Evolutionary conservation across 2,888 invertebrate genomes (phyloP), one percentile per base, ranked within the genome.

Genomic region (Cyaniris semiargus): DNA sequence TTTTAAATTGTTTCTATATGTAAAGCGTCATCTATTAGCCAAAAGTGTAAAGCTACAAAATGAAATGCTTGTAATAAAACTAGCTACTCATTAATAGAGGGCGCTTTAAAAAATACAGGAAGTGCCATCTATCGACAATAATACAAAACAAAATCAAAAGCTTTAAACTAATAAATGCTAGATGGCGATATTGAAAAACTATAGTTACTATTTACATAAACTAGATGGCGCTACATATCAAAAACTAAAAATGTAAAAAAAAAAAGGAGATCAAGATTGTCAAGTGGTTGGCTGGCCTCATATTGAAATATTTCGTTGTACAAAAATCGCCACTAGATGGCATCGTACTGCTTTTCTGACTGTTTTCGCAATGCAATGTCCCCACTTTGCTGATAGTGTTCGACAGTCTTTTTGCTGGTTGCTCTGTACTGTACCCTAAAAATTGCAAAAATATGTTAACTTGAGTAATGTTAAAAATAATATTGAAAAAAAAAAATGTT

Each of bases 21-120:
- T n/a, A 53, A 53, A 70, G 53, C 21, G 23, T 1, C 44, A 66
- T 76, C 74, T 53, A 27, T 27, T 27, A 23, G 0, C 4, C 0
- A 53, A 74, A 27, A 72, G 13, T 27, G 3, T n/a, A 44, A 44
- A 44, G 10, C 44, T 10, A 44, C 44, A 6, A 15, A 72, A 48
- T 53, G 23, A 5, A n/a, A 7, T 4, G 44, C 23, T 75, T 77
- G 77, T 79, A 4, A 60, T 3, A n/a, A 21, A 13, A 60, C 21
- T 4, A 23, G 2, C 78, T 76, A 78, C 75, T 77, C 31, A 3
- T 7, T 58, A 58, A 27, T 38, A 80, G 80, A 78, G 78, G 79
- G 66, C 78, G 4, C 18, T 66, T 7, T 15, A 15, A 13, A 34
- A n/a, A 4, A 21, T 18, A 0, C 4, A 18, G 18, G 5, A 18